phyloP scores from a whole-genome alignment of 1,140 invertebrate genomes.

The Euglossa dilemma region DNA sequence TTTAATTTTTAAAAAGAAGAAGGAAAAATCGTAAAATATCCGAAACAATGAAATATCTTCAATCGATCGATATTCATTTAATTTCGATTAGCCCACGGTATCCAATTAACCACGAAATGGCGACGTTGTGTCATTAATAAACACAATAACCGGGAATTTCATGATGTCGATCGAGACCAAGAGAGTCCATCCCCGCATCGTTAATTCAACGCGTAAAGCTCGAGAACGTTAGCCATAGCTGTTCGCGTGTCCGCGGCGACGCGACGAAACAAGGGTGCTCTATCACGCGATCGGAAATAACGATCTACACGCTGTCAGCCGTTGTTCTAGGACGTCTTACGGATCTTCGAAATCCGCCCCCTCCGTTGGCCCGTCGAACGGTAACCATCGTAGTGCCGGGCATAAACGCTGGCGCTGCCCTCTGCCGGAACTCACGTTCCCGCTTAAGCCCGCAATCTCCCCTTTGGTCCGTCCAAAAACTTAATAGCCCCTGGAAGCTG shows the following conservation, averaged over 20 bases:
- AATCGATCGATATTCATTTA: no score
- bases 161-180: neutral
- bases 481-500: conserved; percentile 60
- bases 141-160: no score
- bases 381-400: conserved; percentile 25
- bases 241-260: conserved; percentile 35
- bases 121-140: no score
- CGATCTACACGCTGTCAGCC: conserved; percentile 50
- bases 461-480: conserved; percentile 56
- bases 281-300: conserved; percentile 65
- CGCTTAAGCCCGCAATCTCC: conserved; percentile 25
- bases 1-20: no score
- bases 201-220: neutral
- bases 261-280: conserved; percentile 50
- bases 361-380: conserved; percentile 31
- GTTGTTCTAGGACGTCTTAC: conserved; percentile 26
- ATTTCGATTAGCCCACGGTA: no score
- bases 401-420: conserved; percentile 34
- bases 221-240: neutral
- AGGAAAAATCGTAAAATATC: no score
- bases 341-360: conserved; percentile 17
- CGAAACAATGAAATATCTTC: no score
- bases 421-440: conserved; percentile 1
- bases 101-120: no score
- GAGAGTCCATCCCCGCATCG: no score